These are phyloP conservation scores for Cyanoramphus novaezelandiae DNA, from an alignment of 2,113 vertebrate genomes.

Conservation along the genomic window DNA sequence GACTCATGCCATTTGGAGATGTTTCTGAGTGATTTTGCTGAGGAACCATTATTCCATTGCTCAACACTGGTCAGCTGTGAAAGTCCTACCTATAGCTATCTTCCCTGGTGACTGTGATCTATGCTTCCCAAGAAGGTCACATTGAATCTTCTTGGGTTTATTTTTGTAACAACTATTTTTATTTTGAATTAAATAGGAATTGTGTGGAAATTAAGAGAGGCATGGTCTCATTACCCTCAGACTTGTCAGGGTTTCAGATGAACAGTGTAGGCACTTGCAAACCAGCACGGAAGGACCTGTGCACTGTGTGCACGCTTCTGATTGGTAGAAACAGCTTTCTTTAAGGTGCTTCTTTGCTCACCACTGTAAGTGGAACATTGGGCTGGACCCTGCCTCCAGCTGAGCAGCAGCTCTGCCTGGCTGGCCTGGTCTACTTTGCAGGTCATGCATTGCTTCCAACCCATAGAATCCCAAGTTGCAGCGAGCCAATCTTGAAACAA, in stretches of 20 bases:
- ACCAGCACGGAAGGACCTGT: neutral
- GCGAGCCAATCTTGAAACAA: neutral
- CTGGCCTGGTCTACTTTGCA: neutral
- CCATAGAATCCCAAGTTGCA: accelerated
- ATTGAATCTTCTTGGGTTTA: neutral
- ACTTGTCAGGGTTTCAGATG: neutral
- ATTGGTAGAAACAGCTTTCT: neutral
- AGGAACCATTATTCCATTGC: neutral
- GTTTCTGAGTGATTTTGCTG: neutral
- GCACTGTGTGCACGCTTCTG: accelerated
- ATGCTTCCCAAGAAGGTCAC: neutral
- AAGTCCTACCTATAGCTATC: neutral
- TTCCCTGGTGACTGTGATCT: neutral
- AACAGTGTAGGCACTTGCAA: neutral
- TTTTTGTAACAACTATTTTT: neutral
- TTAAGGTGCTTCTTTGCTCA: accelerated
- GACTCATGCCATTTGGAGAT: neutral
- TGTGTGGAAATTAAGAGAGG: neutral
- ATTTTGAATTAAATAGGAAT: neutral
- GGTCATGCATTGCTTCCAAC: accelerated
- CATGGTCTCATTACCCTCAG: accelerated
- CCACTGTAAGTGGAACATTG: accelerated
- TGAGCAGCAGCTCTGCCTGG: neutral
- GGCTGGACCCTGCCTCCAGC: neutral
- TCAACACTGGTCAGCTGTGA: neutral